Base-by-base conservation (phyloP, 2,797 vertebrate species). In the Pygocentrus nattereri region DNA sequence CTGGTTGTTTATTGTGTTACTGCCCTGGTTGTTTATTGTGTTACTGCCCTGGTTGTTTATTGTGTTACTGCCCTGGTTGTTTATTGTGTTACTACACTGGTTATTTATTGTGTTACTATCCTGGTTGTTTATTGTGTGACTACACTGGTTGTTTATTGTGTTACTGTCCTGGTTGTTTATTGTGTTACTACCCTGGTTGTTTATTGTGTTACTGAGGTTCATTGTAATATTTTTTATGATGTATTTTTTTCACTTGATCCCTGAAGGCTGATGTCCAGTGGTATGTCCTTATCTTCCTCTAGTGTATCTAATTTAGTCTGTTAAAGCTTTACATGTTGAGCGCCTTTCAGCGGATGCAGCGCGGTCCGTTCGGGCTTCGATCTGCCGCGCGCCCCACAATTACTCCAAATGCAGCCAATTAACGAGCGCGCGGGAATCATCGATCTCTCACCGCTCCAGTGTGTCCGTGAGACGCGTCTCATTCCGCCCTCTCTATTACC, bases 401-500 rank as follows among this genome's bases (percentile, higher is more conserved):
- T 96, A 94, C 92, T 92, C 91, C 95, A 95, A 96, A 96, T 93
- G 94, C 92, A 94, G 93, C 95, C 96, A 98, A 97, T 98, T 97
- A 97, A 96, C 95, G 92, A 88, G 89, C 90, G 87, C 93, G 92
- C 91, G 90, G 74, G 92, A 91, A 95, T 94, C 94, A 97, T 98
- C 94, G 97, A 98, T 98, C 94, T 95, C 93, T 85, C 92, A 94
- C 92, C 94, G 94, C 96, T 96, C 94, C 95, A 96, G 95, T 97
- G 96, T 96, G 93, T 93, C 87, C 93, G 90, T 91, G 93, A 79
- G 95, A 97, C 96, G 97, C 96, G 97, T 95, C 94, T 96, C 94
- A 97, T 97, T 97, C 94, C 93, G 92, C 93, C 95, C 95, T 96
- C 93, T 95, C 95, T 96, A 96, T 98, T 98, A 97, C 91, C 93